Evolutionary conservation across 2,113 vertebrate species (phyloP).

Genomic region (Heteronetta atricapilla): DNA sequence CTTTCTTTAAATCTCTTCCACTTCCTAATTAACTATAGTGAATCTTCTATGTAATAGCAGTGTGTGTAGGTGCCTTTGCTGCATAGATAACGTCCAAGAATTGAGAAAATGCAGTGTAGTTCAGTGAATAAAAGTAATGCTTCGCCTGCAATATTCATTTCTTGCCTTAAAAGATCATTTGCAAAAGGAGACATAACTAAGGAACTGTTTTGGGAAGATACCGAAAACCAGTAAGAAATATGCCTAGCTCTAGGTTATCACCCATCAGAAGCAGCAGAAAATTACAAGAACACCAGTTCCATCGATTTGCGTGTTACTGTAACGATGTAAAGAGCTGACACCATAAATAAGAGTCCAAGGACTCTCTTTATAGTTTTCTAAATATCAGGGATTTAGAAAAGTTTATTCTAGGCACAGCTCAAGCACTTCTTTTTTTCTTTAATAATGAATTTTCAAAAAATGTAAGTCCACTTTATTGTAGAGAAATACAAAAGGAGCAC

Average conservation of each 20-base stretch:
- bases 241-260: not conserved
- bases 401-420: not conserved
- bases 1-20: not conserved
- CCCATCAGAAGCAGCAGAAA: not conserved
- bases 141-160: not conserved
- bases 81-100: not conserved
- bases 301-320: not conserved
- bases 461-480: not conserved
- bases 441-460: not conserved
- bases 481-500: not conserved
- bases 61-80: not conserved
- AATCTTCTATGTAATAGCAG: accelerated
- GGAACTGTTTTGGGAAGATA: not conserved
- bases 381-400: not conserved
- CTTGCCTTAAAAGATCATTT: not conserved
- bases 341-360: not conserved
- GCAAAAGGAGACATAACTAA: not conserved
- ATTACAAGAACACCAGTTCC: not conserved
- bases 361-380: not conserved
- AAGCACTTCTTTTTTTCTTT: not conserved
- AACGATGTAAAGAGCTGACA: not conserved
- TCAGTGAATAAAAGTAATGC: not conserved
- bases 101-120: accelerated
- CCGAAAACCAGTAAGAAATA: not conserved
- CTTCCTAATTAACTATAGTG: not conserved